Evolutionary conservation across 2,797 vertebrate species (phyloP), one percentile per base, ranked within the genome.

Genomic region (Xenentodon cancila): DNA sequence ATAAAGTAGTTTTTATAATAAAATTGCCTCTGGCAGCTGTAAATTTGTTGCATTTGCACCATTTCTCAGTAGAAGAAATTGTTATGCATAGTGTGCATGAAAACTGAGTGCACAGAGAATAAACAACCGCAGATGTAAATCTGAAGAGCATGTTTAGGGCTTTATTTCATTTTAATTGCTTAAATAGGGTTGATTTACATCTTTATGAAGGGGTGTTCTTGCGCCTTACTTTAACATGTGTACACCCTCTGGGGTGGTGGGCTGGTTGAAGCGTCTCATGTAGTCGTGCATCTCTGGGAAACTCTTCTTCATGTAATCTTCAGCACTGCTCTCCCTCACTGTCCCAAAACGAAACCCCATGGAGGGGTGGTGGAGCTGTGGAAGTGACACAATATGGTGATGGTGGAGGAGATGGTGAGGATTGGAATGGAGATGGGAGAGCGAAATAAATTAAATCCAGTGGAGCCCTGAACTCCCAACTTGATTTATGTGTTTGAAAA

Each of bases 221-320:
- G 48, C 64, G 34, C 88, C 95, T 96, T 94, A 98, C 96, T 98
- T 98, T 34, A 98, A 91, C 84, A 93, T 91, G 0, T 94, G 91
- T 7, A 98, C 94, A 0, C 97, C 97, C 0, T 93, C 93, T 0
- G 97, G 96, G 1, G 97, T 97, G 77, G 96, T 96, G 79, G 97
- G 96, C 53, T 95, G 95, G 1, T 94, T 96, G 87, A 93, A 95
- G 54, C 94, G 94, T 45, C 95, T 82, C 95, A 97, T 96, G 89
- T 97, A 95, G 49, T 96, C 95, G 4, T 98, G 92, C 95, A 98
- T 96, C 87, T 97, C 96, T 0, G 96, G 97, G 79, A 99, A 99
- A 80, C 97, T 98, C 88, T 96, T 96, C 91, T 95, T 96, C 94
- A 98, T 96, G 92, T 98, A 98, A 80, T 97, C 96, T 86, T 98